Percentiles rank a stretch among this genome's conserved stretches.
phyloP scores from a whole-genome alignment of 2,888 invertebrate genomes.

The Protonemura montana region DNA sequence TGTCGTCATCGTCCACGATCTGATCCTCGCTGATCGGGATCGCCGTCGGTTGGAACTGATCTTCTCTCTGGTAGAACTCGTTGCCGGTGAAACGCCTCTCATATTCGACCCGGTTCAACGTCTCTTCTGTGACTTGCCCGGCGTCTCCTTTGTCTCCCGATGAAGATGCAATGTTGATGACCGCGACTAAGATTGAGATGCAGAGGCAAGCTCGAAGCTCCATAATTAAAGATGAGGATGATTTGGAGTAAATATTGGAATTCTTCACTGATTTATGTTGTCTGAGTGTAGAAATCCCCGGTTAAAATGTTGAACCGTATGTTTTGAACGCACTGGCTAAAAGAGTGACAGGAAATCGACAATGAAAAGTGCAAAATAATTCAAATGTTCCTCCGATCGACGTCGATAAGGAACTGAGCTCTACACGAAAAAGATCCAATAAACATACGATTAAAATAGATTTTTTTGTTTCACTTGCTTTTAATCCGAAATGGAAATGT shows the following conservation, averaged over 20 bases:
- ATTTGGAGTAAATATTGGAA: neutral
- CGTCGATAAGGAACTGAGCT: neutral
- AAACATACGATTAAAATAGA: neutral
- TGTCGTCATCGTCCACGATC: neutral
- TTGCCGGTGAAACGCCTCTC: neutral
- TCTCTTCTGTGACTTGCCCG: neutral
- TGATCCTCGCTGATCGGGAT: slow-evolving; percentile 9
- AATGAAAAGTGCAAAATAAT: neutral
- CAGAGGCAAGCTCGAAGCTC: neutral
- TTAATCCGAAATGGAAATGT: slow-evolving; percentile 31
- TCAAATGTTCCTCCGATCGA: neutral
- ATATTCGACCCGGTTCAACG: neutral
- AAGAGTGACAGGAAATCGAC: neutral
- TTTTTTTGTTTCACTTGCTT: neutral
- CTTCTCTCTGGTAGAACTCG: neutral
- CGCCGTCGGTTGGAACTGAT: neutral
- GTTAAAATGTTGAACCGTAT: no score
- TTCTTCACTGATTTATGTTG: neutral
- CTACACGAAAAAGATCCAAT: neutral
- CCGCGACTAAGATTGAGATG: neutral
- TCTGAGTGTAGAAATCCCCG: no score
- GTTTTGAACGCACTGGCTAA: neutral
- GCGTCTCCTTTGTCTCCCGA: neutral
- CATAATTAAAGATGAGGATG: neutral
- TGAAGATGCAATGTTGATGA: neutral